Evolutionary conservation across 2,888 invertebrate species (phyloP).

Genomic region (Stenurella melanura): DNA sequence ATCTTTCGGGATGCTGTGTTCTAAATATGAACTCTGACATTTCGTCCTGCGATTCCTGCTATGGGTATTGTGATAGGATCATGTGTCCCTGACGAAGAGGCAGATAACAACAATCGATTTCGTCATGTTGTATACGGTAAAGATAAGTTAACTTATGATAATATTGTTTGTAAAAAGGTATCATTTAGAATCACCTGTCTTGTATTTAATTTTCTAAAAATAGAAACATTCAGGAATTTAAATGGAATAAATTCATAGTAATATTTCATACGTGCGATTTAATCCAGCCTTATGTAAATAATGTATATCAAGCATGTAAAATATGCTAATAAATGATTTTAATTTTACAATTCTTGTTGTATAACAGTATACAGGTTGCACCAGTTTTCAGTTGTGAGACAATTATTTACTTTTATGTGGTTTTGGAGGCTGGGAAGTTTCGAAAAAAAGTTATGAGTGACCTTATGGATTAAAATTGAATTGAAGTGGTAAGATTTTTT

Average conservation of each 20-base stretch:
- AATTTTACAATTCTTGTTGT: no score
- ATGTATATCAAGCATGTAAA: background rate
- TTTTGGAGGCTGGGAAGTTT: no score
- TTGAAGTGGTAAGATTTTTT: no score
- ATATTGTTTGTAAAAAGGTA: background rate
- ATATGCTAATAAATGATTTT: background rate
- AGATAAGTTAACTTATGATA: background rate
- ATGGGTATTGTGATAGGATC: conserved; percentile 86
- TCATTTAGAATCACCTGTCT: background rate
- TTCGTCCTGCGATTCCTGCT: conserved; percentile 50
- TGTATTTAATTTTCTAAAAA: background rate
- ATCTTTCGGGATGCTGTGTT: conserved; percentile 35
- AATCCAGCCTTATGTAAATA: background rate
- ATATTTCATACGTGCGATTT: background rate
- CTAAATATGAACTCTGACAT: conserved; percentile 67
- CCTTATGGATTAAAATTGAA: no score
- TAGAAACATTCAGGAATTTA: background rate
- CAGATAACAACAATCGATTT: conserved; percentile 72
- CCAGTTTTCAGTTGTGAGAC: no score
- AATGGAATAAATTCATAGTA: background rate
- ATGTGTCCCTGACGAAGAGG: conserved; percentile 82
- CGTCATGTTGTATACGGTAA: conserved; percentile 74
- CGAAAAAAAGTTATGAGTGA: no score
- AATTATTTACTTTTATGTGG: no score
- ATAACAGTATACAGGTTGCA: no score